Evolutionary conservation across 2,113 vertebrate species (phyloP).

Genomic region (Crypturellus undulatus): DNA sequence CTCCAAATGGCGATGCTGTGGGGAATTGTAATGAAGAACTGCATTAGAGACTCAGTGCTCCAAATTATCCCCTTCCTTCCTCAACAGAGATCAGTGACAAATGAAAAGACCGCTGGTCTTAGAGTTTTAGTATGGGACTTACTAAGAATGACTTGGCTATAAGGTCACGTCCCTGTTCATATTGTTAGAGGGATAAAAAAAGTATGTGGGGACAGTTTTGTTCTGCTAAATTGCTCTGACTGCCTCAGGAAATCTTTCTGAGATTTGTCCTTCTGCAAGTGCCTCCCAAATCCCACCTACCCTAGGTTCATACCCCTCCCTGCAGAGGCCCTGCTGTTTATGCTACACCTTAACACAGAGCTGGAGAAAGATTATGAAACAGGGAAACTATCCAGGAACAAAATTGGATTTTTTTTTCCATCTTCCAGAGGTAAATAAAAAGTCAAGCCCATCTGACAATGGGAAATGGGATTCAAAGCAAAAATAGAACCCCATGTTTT

Average conservation of each 20-base stretch:
- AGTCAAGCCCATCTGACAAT: conserved; percentile 58
- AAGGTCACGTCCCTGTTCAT: background rate
- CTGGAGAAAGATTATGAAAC: conserved; percentile 32
- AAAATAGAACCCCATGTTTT: conserved; percentile 75
- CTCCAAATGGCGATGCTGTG: background rate
- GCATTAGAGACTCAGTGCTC: background rate
- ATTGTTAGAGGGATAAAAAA: background rate
- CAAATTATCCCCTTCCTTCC: no score
- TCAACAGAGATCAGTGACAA: background rate
- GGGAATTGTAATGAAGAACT: background rate
- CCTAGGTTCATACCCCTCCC: background rate
- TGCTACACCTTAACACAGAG: background rate
- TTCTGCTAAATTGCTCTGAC: background rate
- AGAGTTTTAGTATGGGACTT: background rate
- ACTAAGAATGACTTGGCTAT: background rate
- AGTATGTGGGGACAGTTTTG: background rate
- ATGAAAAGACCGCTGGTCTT: background rate
- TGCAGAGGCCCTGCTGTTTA: background rate
- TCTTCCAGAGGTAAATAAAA: conserved; percentile 61
- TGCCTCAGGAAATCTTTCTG: background rate
- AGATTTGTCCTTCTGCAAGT: background rate
- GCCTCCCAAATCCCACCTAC: background rate
- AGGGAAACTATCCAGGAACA: conserved; percentile 67
- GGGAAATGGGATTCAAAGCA: conserved; percentile 70
- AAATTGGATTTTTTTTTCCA: background rate